Evolutionary conservation across 2,888 invertebrate genomes (phyloP), one percentile per base, ranked within the genome.

Genomic region (Scaptodrosophila latifasciaeformis): DNA sequence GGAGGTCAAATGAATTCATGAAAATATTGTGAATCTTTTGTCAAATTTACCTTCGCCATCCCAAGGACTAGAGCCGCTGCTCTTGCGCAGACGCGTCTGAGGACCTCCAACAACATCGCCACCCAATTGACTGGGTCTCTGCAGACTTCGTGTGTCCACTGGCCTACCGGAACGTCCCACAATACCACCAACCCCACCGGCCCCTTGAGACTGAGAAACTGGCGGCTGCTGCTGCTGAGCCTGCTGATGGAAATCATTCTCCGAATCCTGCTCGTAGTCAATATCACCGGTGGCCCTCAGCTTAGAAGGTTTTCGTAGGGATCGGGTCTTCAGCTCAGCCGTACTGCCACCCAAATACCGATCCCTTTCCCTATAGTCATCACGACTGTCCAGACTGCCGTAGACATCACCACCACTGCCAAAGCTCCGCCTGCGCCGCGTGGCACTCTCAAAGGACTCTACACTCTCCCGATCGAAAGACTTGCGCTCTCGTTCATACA

Each of bases 61-160:
- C 88, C 92, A 90, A 10, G 91, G 88, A 39, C 86, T 86, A 0
- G 86, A 86, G 21, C 86, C 86, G 49, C 86, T 86, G 65, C 86
- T 86, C 49, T 86, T 86, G 29, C 86, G 82, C 43, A 84, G 65
- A 10, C 86, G 71, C 27, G 74, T 68, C 13, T 81, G 77, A 0
- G 67, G 54, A 2, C 57, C 60, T 3, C 40, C 70, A 12, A 59
- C 64, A 2, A 66, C 67, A 13, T 70, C 74, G 1, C 80, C 74
- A 12, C 69, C 68, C 45, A 83, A 53, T 39, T 84, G 85, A 49
- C 59, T 80, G 5, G 86, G 83, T 13, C 87, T 71, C 54, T 86
- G 86, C 37, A 86, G 66, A 49, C 86, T 87, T 53, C 86, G 75
- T 2, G 77, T 68, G 47, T 82, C 84, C 5, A 67, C 40, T 3